Percentiles rank a stretch among this genome's conserved stretches.
Evolutionary conservation across 2,797 vertebrate species (phyloP).

Genomic region (Propithecus deckenii): DNA sequence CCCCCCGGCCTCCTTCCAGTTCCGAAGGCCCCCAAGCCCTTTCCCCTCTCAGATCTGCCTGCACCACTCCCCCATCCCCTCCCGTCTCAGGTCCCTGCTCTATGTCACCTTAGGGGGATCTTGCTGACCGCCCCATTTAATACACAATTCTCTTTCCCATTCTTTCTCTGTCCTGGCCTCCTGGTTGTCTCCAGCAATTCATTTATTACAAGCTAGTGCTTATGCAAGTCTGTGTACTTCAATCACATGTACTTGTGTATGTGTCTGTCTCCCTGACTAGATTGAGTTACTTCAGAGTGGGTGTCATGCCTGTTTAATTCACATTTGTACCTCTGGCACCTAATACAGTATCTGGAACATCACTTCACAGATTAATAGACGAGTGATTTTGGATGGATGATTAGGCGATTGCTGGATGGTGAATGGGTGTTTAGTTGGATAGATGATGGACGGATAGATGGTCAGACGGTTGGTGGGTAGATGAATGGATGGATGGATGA

Average conservation of each 20-base stretch:
- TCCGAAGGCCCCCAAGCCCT: background rate
- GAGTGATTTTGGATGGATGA: background rate
- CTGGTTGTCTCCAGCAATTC: background rate
- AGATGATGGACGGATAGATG: background rate
- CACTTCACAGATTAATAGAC: background rate
- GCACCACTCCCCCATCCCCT: fast-evolving
- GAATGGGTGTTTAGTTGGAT: background rate
- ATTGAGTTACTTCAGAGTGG: background rate
- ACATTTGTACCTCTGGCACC: background rate
- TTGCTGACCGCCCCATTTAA: background rate
- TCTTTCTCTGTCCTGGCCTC: background rate
- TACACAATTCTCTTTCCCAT: background rate
- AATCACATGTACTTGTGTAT: background rate
- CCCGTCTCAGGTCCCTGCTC: background rate
- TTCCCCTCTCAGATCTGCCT: background rate
- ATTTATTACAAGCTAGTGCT: background rate
- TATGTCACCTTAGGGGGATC: background rate
- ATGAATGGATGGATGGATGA: background rate
- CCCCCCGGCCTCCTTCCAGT: background rate
- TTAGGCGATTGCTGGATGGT: background rate
- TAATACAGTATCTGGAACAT: background rate
- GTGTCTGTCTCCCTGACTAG: background rate
- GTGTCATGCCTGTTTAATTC: background rate
- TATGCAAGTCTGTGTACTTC: background rate
- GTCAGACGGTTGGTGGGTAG: background rate